Conservation (phyloP, 2,888 invertebrate genomes). For the Eristalis pertinax region DNA sequence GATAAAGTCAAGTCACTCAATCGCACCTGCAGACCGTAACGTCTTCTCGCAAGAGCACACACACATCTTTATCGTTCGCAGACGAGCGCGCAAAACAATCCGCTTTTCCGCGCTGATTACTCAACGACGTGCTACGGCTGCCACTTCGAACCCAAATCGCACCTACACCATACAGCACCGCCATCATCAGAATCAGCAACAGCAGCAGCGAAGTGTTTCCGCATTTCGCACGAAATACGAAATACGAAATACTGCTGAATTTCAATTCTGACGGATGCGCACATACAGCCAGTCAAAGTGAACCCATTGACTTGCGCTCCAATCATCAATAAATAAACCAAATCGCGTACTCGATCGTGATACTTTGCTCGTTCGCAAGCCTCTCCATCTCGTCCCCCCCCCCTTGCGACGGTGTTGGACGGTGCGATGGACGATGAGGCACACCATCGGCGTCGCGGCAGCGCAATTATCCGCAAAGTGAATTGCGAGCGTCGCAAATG, state of each 20-base stretch:
- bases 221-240: slow-evolving; percentile 47
- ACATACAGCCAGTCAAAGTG: not conserved
- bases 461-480: slow-evolving; percentile 56
- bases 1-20: slow-evolving; percentile 37
- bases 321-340: slow-evolving; percentile 64
- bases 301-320: slow-evolving; percentile 53
- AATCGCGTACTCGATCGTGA: slow-evolving; percentile 51
- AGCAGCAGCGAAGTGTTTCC: slow-evolving; percentile 40
- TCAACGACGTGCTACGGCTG: not conserved
- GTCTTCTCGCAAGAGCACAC: not conserved
- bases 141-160: not conserved
- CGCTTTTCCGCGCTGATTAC: slow-evolving; percentile 18
- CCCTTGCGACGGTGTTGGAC: not conserved
- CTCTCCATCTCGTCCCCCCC: not conserved
- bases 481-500: slow-evolving; percentile 51
- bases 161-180: not conserved
- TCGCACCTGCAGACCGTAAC: slow-evolving; percentile 19
- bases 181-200: not conserved
- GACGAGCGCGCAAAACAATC: not conserved
- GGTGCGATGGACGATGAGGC: not conserved
- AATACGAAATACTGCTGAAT: slow-evolving; percentile 46
- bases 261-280: slow-evolving; percentile 43
- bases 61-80: not conserved
- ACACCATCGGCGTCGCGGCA: slow-evolving; percentile 10
- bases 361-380: slow-evolving; percentile 16